Base-by-base conservation (phyloP, 2,113 vertebrate genomes). In the Nerophis lumbriciformis region DNA sequence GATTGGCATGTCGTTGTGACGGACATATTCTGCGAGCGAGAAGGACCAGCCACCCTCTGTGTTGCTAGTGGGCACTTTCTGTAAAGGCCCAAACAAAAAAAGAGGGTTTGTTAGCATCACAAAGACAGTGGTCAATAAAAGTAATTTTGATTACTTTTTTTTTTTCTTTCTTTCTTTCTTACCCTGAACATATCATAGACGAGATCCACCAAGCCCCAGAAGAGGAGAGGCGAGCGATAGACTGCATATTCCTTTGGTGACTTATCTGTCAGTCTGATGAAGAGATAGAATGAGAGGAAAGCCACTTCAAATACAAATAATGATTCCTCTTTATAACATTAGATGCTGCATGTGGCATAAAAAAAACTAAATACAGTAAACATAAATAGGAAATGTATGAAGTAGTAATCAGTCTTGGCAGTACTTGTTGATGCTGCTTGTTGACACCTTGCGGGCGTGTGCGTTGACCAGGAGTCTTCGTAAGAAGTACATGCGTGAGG, bases 11-110 rank as follows among this genome's bases (percentile, higher is more conserved):
- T 99, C 97, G 1, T 95, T 98, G 86, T 98, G 94, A 71, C 96
- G 90, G 73, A 99, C 94, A 80, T 96, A 98, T 59, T 99, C 97
- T 0, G 97, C 97, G 58, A 99, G 92, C 14, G 97, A 97, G 89
- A 94, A 99, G 90, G 97, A 98, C 97, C 97, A 99, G 89, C 97
- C 97, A 70, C 97, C 97, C 88, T 99, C 97, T 1, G 96, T 98
- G 93, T 95, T 98, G 83, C 95, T 98, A 78, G 94, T 95, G 84
- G 97, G 94, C 79, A 98, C 97, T 89, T 98, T 98, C 97, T 99
- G 71, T 1, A 47, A 13, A n/a, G n/a, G 13, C 52, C 39, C 59
- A 69, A 38, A 6, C 2, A 47, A 19, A 6, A 10, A 36, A 1
- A 36, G 38, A 59, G 28, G 35, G 15, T 54, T 15, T 13, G 37